Base-by-base conservation (phyloP, 1,140 invertebrate genomes). In the Drosophila setifemur region DNA sequence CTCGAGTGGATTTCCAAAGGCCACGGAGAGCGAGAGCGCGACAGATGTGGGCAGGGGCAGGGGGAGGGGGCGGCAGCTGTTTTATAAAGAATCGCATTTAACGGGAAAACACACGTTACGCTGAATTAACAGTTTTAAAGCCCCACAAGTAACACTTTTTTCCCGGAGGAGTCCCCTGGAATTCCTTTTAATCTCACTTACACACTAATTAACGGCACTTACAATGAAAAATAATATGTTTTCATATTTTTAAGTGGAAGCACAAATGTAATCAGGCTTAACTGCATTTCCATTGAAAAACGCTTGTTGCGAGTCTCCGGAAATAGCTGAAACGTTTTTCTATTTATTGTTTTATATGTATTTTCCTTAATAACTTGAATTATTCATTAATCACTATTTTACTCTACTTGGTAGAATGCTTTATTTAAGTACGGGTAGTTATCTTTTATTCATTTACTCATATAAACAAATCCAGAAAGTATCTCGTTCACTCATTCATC, bases 1-100 rank as follows among this genome's bases (percentile, higher is more conserved):
- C 58, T 61, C 63, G 37, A 57, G 67, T 70, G 67, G 67, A 42
- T 11, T 18, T 6, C 14, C 29, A 23, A 55, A 3, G 23, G 23
- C 1, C 8, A 8, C 8, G 1, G 4, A 23, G 14, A 6, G 37
- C 6, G 11, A 11, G 16, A 16, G 55, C 11, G 1, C 39, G 7
- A 14, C 31, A 12, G 31, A 9, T 57, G 57, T 43, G n/a, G n/a
- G 23, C 1, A n/a, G 6, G 18, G 1, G 4, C 0, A 23, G 14
- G 9, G 37, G 7, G 11, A 11, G 16, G 21, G 55, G 16, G 1
- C 39, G 7, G 33, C 31, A 12, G 31, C 12, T 57, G 57, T 43
- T 43, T 58, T 61, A 35, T 43, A n/a, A 11, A 16, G 57, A 43
- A 61, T 31, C 25, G 37, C 57, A 33, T 33, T 61, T 43, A 33